phyloP scores from a whole-genome alignment of 2,888 invertebrate species.

The Philereme vetulata region DNA sequence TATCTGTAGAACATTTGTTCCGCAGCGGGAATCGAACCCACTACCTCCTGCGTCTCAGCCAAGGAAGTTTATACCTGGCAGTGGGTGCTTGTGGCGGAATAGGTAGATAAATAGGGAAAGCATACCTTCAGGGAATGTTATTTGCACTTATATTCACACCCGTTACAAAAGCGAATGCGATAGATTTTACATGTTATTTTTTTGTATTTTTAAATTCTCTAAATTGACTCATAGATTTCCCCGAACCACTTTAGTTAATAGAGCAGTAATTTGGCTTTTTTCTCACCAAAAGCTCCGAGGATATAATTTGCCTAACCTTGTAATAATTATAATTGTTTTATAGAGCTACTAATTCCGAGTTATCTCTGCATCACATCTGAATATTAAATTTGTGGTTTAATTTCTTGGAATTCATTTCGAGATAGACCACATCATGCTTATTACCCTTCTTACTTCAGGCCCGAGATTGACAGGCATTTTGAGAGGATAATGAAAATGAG shows the following conservation, averaged over 20 bases:
- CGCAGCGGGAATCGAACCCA: too few relatives aligned
- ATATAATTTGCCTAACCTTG: slow-evolving; percentile 53
- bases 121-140: too few relatives aligned
- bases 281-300: slow-evolving; percentile 31
- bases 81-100: too few relatives aligned
- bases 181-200: too few relatives aligned
- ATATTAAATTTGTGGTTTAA: slow-evolving; percentile 37
- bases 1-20: too few relatives aligned
- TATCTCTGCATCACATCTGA: slow-evolving; percentile 55
- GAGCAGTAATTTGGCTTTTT: slow-evolving; percentile 11
- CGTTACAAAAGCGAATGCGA: too few relatives aligned
- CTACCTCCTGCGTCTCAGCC: too few relatives aligned
- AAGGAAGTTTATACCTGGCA: too few relatives aligned
- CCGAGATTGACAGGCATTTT: slow-evolving; percentile 13
- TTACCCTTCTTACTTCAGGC: slow-evolving; percentile 22
- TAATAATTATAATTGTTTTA: slow-evolving; percentile 58
- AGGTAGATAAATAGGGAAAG: too few relatives aligned
- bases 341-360: slow-evolving; percentile 51
- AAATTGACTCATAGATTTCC: slow-evolving; percentile 1
- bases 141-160: too few relatives aligned
- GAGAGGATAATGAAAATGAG: slow-evolving; percentile 19
- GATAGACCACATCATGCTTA: slow-evolving; percentile 15
- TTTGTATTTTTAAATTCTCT: neutral
- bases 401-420: slow-evolving; percentile 22
- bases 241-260: slow-evolving; percentile 23